Conservation (phyloP, 1,140 invertebrate species). For the Dufourea novaeangliae region DNA sequence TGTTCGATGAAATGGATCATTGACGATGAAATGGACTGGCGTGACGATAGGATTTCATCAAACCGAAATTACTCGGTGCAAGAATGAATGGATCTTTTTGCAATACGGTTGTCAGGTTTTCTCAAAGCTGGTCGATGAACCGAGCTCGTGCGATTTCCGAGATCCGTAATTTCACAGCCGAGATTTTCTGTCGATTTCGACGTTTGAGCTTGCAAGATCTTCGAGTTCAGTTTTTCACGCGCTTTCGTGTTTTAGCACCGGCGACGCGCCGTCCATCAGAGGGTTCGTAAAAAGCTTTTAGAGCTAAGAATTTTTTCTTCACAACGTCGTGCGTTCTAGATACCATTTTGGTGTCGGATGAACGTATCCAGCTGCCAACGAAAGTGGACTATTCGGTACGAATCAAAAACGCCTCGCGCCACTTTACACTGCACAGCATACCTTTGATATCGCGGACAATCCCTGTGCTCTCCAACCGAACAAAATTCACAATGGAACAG, state of each 20-base stretch:
- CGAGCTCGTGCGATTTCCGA: background rate
- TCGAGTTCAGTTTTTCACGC: constrained; percentile 1
- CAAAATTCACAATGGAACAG: no score
- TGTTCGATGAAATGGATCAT: background rate
- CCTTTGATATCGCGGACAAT: constrained; percentile 40
- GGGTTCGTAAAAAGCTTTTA: constrained; percentile 55
- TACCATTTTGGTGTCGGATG: constrained; percentile 44
- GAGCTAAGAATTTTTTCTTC: constrained; percentile 55
- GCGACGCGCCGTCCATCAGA: background rate
- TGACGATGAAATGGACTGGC: background rate
- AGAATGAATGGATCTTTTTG: background rate
- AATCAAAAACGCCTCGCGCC: constrained; percentile 50
- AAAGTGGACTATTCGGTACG: constrained; percentile 36
- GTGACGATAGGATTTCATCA: background rate
- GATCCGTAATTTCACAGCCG: background rate
- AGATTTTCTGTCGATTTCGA: background rate
- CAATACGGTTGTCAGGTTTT: background rate
- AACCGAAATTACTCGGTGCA: background rate
- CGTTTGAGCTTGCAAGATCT: background rate
- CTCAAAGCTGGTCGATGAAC: background rate
- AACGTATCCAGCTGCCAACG: constrained; percentile 43
- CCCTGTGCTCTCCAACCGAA: constrained; percentile 10
- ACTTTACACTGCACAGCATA: constrained; percentile 18
- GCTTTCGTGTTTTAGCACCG: background rate
- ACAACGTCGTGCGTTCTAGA: constrained; percentile 36